These are phyloP conservation scores for Ericerus pela DNA, from an alignment of 1,140 invertebrate genomes.

Conservation along the genomic window DNA sequence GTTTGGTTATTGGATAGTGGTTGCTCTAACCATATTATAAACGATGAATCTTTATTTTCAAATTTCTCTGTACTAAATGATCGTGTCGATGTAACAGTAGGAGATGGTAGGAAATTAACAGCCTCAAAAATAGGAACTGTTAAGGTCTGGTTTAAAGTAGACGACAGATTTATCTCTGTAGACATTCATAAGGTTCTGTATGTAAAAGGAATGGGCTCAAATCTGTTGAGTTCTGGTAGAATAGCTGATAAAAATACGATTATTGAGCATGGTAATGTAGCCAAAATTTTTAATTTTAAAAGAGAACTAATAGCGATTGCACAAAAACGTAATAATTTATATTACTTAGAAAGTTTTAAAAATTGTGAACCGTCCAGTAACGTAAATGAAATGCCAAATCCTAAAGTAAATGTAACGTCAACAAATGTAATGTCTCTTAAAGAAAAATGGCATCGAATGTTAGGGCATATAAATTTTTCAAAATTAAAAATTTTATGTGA, in stretches of 20 bases:
- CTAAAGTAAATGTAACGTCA: neutral
- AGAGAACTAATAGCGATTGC: no score
- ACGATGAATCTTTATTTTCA: slow-evolving; percentile 16
- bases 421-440: neutral
- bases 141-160: slow-evolving; percentile 17
- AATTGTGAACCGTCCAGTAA: neutral
- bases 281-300: neutral
- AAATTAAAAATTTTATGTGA: slow-evolving; percentile 19
- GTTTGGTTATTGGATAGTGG: slow-evolving; percentile 23
- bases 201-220: slow-evolving; percentile 13
- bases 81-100: slow-evolving; percentile 20
- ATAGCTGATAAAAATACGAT: no score
- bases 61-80: slow-evolving; percentile 17
- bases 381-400: neutral
- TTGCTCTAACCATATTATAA: slow-evolving; percentile 21
- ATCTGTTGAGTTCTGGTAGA: no score
- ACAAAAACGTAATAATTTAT: no score
- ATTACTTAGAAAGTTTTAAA: neutral
- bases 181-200: slow-evolving; percentile 19
- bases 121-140: slow-evolving; percentile 19
- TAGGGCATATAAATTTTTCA: slow-evolving; percentile 22
- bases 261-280: slow-evolving; percentile 17
- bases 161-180: slow-evolving; percentile 14
- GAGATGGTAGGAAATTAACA: slow-evolving; percentile 16
- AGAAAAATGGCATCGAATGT: slow-evolving; percentile 14